Conservation (phyloP, 2,888 invertebrate species). For the Aporophyla lueneburgensis region DNA sequence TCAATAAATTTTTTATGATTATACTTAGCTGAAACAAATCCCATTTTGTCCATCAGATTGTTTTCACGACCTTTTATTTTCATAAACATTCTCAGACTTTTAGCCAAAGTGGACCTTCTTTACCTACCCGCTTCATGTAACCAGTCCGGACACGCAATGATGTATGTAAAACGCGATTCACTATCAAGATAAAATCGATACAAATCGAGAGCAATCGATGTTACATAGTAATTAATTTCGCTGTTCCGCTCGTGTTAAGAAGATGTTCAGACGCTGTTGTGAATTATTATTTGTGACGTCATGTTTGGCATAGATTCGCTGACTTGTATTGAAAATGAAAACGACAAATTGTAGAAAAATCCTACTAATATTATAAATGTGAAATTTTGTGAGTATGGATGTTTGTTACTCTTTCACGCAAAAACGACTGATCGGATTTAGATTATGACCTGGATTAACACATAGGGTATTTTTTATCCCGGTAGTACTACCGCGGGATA, state of each 20-base stretch:
- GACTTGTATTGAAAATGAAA: slow-evolving; percentile 45
- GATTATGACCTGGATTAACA: no score
- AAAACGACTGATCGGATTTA: no score
- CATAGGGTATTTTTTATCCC: no score
- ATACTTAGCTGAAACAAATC: background rate
- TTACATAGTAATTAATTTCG: slow-evolving; percentile 62
- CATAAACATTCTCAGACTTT: background rate
- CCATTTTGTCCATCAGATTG: background rate
- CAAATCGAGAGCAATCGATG: slow-evolving; percentile 59
- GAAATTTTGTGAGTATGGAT: no score
- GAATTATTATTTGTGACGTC: slow-evolving; percentile 32
- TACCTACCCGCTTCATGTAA: background rate
- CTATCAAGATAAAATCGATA: slow-evolving; percentile 69
- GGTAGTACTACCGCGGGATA: no score
- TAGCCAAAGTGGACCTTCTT: slow-evolving; percentile 28
- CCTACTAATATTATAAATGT: no score
- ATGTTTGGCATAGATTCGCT: slow-evolving; percentile 40
- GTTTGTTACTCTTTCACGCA: no score
- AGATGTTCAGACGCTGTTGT: slow-evolving; percentile 27
- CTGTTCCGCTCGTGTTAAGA: slow-evolving; percentile 57
- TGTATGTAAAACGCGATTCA: slow-evolving; percentile 75
- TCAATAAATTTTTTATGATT: no score
- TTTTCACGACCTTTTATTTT: background rate
- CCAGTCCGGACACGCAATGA: slow-evolving; percentile 67
- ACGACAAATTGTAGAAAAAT: background rate